Base-by-base conservation (phyloP, 2,888 invertebrate genomes). In the Dexiosoma caninum region DNA sequence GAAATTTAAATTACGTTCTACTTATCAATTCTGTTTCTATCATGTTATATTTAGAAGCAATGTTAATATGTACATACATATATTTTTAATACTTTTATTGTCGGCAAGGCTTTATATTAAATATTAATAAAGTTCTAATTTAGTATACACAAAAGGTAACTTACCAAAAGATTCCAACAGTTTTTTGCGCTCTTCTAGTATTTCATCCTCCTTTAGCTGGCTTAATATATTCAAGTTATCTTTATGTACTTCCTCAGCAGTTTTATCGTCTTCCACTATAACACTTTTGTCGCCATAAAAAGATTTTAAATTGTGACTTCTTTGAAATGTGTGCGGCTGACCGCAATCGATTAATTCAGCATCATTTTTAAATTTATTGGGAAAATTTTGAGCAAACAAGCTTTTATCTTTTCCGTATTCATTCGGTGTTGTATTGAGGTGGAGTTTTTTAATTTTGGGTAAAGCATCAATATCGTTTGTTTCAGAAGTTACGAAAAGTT, bases 171-270 rank as follows among this genome's bases (percentile, higher is more conserved):
- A 86, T 21, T 91, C 87, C 9, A 96, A 85, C 21, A 98, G 89
- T 85, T 94, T 93, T 81, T 93, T 90, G 82, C 93, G 93, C 88
- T 97, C 96, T 66, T 92, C 92, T 14, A 95, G 85, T 84, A 97
- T 96, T 85, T 97, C 95, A 66, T 93, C 91, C 83, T 93, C 91
- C 1, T 93, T 92, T 95, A 97, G 94, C 86, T 92, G 89, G 44
- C 91, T 91, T 10, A 98, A 87, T 72, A 92, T 90, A 83, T 92
- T 90, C 0, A 94, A 53, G 90, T 97, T 98, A 89, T 95, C 94
- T 82, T 91, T 89, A 85, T 97, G 96, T 76, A 97, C 95, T 84
- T 92, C 90, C 46, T 86, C 86, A 0, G 92, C 92, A 66, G 92
- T 92, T 55, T 90, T 83, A 1, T 91, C 90, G 30, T 92, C 90